Base-by-base conservation (phyloP, 1,140 invertebrate genomes). In the Tetramorium alpestre region DNA sequence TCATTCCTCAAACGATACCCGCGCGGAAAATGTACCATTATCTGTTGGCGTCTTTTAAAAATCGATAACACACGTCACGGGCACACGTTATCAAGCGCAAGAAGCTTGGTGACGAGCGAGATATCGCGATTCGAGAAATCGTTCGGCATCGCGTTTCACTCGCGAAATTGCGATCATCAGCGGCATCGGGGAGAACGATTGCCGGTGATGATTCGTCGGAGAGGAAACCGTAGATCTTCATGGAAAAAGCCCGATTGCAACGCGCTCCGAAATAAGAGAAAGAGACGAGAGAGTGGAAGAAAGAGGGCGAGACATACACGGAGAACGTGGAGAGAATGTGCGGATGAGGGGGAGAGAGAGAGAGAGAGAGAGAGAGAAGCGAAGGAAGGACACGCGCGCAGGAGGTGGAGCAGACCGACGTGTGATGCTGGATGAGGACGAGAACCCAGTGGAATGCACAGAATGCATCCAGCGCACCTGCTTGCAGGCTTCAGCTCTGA, bases 381-480 rank as follows among this genome's bases (percentile, higher is more conserved):
- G 44, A 75, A 77, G 80, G 62, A 73, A 72, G 70, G 86, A 89
- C 70, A 77, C 58, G 58, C 77, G 47, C 25, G 69, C 6, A 51
- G 78, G 65, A 89, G 88, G 67, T 64, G 65, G 75, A 41, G 38
- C 76, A 86, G 87, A 73, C 87, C 82, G 88, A 89, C 86, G 87
- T 86, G 89, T 91, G 91, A 90, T 88, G 86, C 85, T 91, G 90
- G 88, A 89, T 91, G 92, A 89, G 86, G 58, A 87, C 86, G 85
- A 89, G 89, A 87, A 84, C 77, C 86, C 49, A 78, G 65, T 87
- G 91, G 87, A 92, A 93, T 90, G 91, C 85, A 88, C 54, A 93
- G 88, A 92, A 92, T 91, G 90, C 69, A 89, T 82, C 75, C 85
- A 77, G 67, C 88, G 90, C 92, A 92, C 92, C 92, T 93, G 92